Conservation (phyloP, 1,140 invertebrate species). For the Acyrthosiphon pisum region DNA sequence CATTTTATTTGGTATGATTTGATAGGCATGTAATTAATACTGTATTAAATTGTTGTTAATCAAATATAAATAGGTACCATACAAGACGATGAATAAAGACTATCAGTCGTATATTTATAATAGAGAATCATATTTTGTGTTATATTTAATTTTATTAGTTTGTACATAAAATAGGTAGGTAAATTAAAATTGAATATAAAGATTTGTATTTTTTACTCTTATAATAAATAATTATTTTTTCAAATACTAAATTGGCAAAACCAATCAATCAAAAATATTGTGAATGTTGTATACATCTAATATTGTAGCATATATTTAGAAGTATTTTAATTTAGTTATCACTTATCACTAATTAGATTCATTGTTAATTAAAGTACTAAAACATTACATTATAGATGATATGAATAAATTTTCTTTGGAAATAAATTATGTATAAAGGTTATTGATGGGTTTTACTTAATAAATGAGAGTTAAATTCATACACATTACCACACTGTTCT, state of each 20-base stretch:
- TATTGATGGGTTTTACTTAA: constrained; percentile 90
- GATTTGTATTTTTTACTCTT: neutral
- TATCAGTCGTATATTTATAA: neutral
- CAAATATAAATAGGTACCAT: neutral
- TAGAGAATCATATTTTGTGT: neutral
- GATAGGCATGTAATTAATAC: neutral
- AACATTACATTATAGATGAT: neutral
- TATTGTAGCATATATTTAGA: neutral
- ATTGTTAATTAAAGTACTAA: neutral
- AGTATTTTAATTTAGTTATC: neutral
- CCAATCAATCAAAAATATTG: neutral
- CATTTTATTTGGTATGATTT: neutral
- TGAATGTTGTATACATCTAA: neutral
- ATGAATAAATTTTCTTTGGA: neutral
- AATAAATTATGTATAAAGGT: constrained; percentile 56
- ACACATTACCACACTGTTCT: constrained; percentile 89
- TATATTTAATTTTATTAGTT: neutral
- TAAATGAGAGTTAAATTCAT: constrained; percentile 96
- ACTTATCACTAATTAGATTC: neutral
- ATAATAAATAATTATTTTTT: neutral
- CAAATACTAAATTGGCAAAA: neutral
- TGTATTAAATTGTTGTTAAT: neutral
- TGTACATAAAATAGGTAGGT: neutral
- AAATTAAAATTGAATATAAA: neutral
- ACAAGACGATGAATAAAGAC: neutral